Evolutionary conservation across 2,888 invertebrate species (phyloP), one percentile per base, ranked within the genome.

Genomic region (Folsomia manolachei): DNA sequence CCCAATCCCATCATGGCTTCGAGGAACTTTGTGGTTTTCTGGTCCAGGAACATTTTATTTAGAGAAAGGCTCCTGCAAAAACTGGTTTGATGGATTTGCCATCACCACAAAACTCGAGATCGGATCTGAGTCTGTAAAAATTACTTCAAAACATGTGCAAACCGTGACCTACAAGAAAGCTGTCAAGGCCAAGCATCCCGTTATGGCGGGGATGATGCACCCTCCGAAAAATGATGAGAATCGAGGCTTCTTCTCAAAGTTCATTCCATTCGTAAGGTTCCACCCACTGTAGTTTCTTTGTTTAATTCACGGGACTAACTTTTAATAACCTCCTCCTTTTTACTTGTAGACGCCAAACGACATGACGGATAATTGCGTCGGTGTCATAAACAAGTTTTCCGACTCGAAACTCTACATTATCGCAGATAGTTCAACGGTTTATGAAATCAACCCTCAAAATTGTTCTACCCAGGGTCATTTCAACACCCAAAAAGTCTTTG

Each of bases 11-110:
- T 79, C 82, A 64, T 86, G 85, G 84, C 75, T 86, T 14, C 82
- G 82, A 67, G 86, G 85, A 0, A 82, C 82, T 21, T 82, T 85
- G 62, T 78, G 85, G 7, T 79, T 84, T 71, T 82, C 85, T 72
- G 87, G 87, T 1, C 86, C 86, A 0, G 87, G 85, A 27, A 83
- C 85, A 70, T 86, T 84, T 81, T 83, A 85, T 70, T 79, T 83
- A 4, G 82, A 84, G 19, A 83, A 83, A 56, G 83, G 83, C 65
- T 81, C 83, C 7, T 81, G 84, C 64, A 84, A 84, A 24, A 86
- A 86, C 74, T 83, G 84, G 82, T 84, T 86, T 75, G 86, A 86
- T 80, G 86, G 86, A 0, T 82, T 85, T 73, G 84, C 85, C 2
- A 82, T 86, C 4, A 73, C 86, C 39, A 84, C 84, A 74, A 83